Base-by-base conservation (phyloP, 2,888 invertebrate genomes). In the Clepsis dumicolana region DNA sequence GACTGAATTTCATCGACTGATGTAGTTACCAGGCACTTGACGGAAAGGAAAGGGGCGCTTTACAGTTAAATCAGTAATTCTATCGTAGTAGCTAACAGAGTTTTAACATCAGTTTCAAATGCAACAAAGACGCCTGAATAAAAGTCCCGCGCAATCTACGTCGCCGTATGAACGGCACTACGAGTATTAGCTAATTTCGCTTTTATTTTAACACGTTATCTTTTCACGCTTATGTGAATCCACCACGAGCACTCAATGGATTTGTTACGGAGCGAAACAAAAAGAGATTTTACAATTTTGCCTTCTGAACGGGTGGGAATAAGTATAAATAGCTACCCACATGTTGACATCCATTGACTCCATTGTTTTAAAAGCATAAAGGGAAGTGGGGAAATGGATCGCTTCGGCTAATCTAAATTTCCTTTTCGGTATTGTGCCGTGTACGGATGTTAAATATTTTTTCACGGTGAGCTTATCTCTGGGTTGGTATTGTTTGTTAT, bases 361-460 rank as follows among this genome's bases (percentile, higher is more conserved):
- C 57, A 71, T 71, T 71, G 71, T 71, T 71, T 68, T 64, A 70
- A 61, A 54, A 64, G 54, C 68, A 68, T 71, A 68, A 71, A 70
- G 56, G 70, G 68, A 68, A 68, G 70, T 70, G 67, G 70, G 71
- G 68, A 68, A 68, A 71, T 70, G 70, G 70, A 71, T 71, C 64
- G 66, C 61, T 71, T 52, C 65, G 60, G 73, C 66, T 72, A 71
- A 72, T 73, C 73, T 73, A 62, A 65, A 72, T 71, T 70, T 70
- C 72, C 69, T 70, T 53, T 64, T 61, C 54, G 53, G 62, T 65
- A 70, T 72, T 65, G 69, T 68, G 53, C 52, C 57, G 48, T 59
- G 65, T 70, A 59, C 68, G 68, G 64, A 24, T 44, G 64, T 69
- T 69, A 62, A 62, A 66, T 24, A 64, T 65, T 70, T 67, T 71